Evolutionary conservation across 1,140 invertebrate species (phyloP).

Genomic region (Vollenhovia emeryi): DNA sequence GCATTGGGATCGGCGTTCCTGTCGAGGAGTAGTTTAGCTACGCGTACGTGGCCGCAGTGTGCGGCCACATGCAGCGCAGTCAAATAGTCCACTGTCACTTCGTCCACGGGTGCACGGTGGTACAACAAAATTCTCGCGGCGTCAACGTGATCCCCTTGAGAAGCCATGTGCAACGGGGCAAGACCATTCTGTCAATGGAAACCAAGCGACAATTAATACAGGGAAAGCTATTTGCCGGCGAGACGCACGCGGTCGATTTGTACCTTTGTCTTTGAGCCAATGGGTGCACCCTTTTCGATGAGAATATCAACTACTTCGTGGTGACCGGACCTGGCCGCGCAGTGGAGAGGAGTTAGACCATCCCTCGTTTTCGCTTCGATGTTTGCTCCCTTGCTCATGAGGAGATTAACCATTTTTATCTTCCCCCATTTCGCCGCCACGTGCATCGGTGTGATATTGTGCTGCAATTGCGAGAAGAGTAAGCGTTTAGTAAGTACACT

Average conservation of each 20-base stretch:
- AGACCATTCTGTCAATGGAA: constrained; percentile 91
- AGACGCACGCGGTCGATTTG: not conserved
- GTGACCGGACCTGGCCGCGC: constrained; percentile 98
- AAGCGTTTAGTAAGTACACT: not conserved
- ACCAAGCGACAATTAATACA: constrained; percentile 37
- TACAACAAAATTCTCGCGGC: constrained; percentile 96
- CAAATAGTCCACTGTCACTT: constrained; percentile 98
- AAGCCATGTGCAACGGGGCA: constrained; percentile 96
- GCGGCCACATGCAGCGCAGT: constrained; percentile 99
- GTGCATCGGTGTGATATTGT: constrained; percentile 96
- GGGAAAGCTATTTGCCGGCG: not conserved
- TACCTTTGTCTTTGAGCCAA: constrained; percentile 99
- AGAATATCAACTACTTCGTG: constrained; percentile 97
- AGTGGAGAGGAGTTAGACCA: constrained; percentile 96
- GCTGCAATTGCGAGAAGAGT: constrained; percentile 82
- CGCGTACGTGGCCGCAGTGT: constrained; percentile 96
- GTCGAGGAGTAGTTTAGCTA: constrained; percentile 97
- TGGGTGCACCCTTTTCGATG: constrained; percentile 96
- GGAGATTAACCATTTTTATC: constrained; percentile 94
- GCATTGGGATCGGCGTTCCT: constrained; percentile 99
- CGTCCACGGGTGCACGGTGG: constrained; percentile 98
- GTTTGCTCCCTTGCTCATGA: constrained; percentile 94
- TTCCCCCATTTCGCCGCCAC: constrained; percentile 99
- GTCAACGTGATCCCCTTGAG: constrained; percentile 98
- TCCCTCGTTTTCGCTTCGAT: constrained; percentile 98